Percentiles rank a stretch among this genome's conserved stretches.
Conservation (phyloP, 2,113 vertebrate genomes). For the Pachypanchax playfairii region DNA sequence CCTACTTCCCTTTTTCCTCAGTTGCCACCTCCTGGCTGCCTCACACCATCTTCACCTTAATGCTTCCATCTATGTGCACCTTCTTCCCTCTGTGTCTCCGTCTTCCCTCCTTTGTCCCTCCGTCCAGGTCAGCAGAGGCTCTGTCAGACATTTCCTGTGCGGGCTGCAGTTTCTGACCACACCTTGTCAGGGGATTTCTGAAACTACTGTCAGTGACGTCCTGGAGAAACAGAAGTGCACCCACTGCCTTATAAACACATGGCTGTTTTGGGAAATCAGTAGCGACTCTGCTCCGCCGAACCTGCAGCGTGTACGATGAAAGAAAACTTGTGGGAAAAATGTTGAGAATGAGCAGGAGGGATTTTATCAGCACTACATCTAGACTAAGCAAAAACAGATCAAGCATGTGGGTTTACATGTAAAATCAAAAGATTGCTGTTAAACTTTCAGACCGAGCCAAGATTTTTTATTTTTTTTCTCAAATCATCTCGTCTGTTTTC, state of each 20-base stretch:
- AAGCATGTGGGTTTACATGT: conserved; percentile 29
- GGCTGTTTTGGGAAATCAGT: conserved; percentile 12
- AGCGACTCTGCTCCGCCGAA: conserved; percentile 14
- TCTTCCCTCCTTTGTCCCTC: conserved; percentile 56
- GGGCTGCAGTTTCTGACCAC: conserved; percentile 60
- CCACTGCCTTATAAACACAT: conserved; percentile 7
- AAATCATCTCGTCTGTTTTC: no score
- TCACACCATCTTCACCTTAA: conserved; percentile 19
- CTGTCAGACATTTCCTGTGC: conserved; percentile 71
- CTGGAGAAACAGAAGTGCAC: conserved; percentile 39
- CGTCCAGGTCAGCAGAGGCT: conserved; percentile 65
- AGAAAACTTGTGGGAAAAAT: conserved; percentile 51
- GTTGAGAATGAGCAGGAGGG: conserved; percentile 4
- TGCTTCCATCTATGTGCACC: conserved; percentile 50
- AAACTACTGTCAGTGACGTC: conserved; percentile 28
- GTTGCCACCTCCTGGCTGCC: conserved; percentile 11
- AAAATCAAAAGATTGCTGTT: conserved; percentile 19
- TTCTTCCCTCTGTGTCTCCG: conserved; percentile 55
- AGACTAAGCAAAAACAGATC: conserved; percentile 38
- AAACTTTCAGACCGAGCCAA: background rate
- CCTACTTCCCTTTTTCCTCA: conserved; percentile 15
- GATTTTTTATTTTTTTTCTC: no score
- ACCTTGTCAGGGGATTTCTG: conserved; percentile 72
- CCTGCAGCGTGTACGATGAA: conserved; percentile 16
- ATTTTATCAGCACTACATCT: conserved; percentile 32